Base-by-base conservation (phyloP, 2,797 vertebrate species). In the Danio jaintianensis region DNA sequence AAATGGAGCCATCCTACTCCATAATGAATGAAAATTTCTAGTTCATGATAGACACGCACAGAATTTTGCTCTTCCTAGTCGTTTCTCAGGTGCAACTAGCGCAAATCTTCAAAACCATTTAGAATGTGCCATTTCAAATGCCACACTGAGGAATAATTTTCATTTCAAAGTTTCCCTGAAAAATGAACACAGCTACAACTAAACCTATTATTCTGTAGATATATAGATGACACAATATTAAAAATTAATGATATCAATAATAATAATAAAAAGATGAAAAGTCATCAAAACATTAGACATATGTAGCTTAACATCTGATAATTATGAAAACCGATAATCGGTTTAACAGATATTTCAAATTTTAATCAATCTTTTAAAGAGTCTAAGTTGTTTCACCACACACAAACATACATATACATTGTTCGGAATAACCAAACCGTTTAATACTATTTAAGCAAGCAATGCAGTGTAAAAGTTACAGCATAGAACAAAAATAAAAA, bases 1-100 rank as follows among this genome's bases (percentile, higher is more conserved):
- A 62, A 56, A 70, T 62, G 50, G 50, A 58, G 73, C 73, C 68
- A n/a, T 61, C 59, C 75, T 69, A 55, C 69, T 43, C 13, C 70
- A 38, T 48, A 63, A 75, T 59, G 13, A 79, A 53, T 43, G 20
- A 79, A 76, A 45, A 56, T 43, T 20, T 45, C 38, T 22, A 47
- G 11, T 63, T 55, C 9, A 22, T n/a, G 48, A 66, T 36, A 22
- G n/a, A 55, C 13, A 53, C 20, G 3, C 29, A 47, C 50, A 29
- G n/a, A 52, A 20, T 52, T 43, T 22, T 53, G 13, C 40, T 50
- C 16, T 52, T 40, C 16, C 52, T 6, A 58, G 45, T 16, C 13
- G 15, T 18, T 12, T 22, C 72, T 75, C 48, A 64, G 53, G 36
- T 53, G 36, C 15, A 71, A 56, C 11, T 61, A 62, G 5, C 52